A percentile compares a stretch with the other conserved stretches of the same genome.
These are phyloP conservation scores for Drosophila azteca DNA, from an alignment of 1,140 invertebrate genomes.

Conservation along the genomic window DNA sequence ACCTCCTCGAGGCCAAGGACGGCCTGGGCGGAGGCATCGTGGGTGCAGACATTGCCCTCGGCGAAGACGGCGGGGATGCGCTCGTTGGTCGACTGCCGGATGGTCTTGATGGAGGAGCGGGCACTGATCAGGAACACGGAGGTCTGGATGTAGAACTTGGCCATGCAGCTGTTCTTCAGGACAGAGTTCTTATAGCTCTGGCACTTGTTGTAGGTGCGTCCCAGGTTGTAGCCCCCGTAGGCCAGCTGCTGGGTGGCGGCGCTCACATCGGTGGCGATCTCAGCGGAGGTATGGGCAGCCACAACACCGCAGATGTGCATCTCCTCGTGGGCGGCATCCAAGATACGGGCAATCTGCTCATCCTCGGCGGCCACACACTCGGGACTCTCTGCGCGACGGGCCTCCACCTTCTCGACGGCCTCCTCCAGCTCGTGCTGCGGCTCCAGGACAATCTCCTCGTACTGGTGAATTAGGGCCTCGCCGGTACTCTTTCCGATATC, in stretches of 20 bases:
- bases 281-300: constrained; percentile 61
- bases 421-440: constrained; percentile 67
- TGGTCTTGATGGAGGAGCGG: constrained; percentile 67
- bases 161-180: constrained; percentile 48
- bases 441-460: constrained; percentile 70
- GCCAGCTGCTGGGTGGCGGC: constrained; percentile 67
- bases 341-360: constrained; percentile 36
- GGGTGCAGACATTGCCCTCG: constrained; percentile 68
- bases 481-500: constrained; percentile 56
- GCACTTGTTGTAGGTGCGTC: constrained; percentile 58
- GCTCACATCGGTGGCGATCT: constrained; percentile 58
- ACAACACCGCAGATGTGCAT: constrained; percentile 48
- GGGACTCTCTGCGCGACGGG: constrained; percentile 50
- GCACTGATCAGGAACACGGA: constrained; percentile 57
- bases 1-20: constrained; percentile 51
- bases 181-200: constrained; percentile 52
- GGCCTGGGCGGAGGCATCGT: constrained; percentile 53
- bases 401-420: constrained; percentile 58
- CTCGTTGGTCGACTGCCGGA: constrained; percentile 54
- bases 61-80: constrained; percentile 65
- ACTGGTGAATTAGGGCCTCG: constrained; percentile 54
- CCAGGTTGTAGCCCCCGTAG: constrained; percentile 59
- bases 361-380: constrained; percentile 70
- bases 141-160: constrained; percentile 53
- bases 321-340: constrained; percentile 63